Evolutionary conservation across 1,140 invertebrate species (phyloP), one percentile per base, ranked within the genome.

Genomic region (Glomeris maerens): DNA sequence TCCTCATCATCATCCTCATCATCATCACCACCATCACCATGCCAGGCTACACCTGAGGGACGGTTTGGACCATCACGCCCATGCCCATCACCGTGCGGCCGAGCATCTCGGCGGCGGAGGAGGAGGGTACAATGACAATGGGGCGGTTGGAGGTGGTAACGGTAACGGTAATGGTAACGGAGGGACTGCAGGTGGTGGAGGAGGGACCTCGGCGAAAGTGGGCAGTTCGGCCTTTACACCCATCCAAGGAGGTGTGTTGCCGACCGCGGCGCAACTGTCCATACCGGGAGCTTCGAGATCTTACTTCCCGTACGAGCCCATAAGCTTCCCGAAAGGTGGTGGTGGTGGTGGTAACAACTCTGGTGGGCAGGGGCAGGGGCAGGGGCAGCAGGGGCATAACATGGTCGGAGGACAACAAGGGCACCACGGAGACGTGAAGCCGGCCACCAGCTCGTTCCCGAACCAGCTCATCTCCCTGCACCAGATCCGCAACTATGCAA

Each of bases 401-500:
- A n/a, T n/a, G n/a, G n/a, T n/a, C n/a, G n/a, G n/a, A n/a, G n/a
- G n/a, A n/a, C n/a, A n/a, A n/a, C 47, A 48, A 23, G 47, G 31
- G 3, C 41, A 40, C 52, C 51, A 53, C 14, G 69, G 70, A 66
- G 67, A 70, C 26, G 64, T 69, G 57, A 72, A 71, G 59, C 65
- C 68, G 53, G 67, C 67, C 38, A 64, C 74, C 64, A 60, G 68
- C 57, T 61, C 66, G 52, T 93, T 91, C 66, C 89, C 90, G 44
- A 94, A 93, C 66, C 90, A 94, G 65, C 74, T 95, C 59, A 91
- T 96, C 61, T 93, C 89, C 54, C 74, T 97, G 47, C 89, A 95
- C 69, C 90, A 95, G 70, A 95, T 96, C 60, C 78, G 91, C 60
- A 97, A 94, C 67, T 95, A 94, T 71, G 88, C 90, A 53, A 87